phyloP scores from a whole-genome alignment of 2,888 invertebrate genomes.

The Drosophila greeni region DNA sequence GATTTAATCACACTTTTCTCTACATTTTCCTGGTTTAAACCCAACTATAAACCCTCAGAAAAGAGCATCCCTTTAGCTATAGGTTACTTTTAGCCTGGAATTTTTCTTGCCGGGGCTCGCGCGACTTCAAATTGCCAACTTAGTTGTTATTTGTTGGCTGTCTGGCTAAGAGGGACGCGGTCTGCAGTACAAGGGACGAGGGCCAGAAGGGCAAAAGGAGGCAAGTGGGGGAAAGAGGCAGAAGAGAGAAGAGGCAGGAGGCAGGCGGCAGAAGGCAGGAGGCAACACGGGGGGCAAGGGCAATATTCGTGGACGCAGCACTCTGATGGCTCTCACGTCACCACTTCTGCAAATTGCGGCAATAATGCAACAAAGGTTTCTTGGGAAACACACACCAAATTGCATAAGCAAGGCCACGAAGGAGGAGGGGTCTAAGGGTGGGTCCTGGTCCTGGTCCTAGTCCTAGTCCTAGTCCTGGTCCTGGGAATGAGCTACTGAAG shows the following conservation, averaged over 20 bases:
- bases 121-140: slow-evolving; percentile 69
- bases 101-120: slow-evolving; percentile 44
- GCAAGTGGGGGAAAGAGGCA: background rate
- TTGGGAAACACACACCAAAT: slow-evolving; percentile 72
- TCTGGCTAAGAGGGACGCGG: slow-evolving; percentile 46
- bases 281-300: slow-evolving; percentile 27
- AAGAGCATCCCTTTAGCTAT: background rate
- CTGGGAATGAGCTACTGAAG: background rate
- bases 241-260: no score
- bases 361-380: slow-evolving; percentile 71
- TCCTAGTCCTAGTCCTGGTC: background rate
- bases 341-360: slow-evolving; percentile 71
- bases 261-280: no score
- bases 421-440: background rate
- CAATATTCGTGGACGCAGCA: slow-evolving; percentile 67
- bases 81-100: background rate
- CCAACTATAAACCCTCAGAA: background rate
- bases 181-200: slow-evolving; percentile 3
- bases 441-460: background rate
- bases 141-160: slow-evolving; percentile 71
- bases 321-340: slow-evolving; percentile 71
- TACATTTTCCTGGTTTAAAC: background rate
- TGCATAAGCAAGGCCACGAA: slow-evolving; percentile 55
- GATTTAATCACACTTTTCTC: background rate
- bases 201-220: background rate